Evolutionary conservation across 2,797 vertebrate species (phyloP), one percentile per base, ranked within the genome.

Genomic region (Lophura swinhoii): DNA sequence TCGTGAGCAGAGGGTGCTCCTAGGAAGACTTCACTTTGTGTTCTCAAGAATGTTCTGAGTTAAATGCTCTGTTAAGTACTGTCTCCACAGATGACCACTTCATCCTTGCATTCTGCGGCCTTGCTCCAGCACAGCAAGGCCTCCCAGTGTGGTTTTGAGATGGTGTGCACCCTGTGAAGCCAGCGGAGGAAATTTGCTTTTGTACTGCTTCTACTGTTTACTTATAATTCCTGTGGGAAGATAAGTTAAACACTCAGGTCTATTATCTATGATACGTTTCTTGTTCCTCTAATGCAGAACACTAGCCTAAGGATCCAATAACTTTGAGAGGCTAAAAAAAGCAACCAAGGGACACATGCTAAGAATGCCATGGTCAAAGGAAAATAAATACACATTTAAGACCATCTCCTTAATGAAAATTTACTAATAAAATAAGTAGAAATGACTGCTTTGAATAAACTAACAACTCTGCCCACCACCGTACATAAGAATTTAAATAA

Each of bases 341-440:
- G 29, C 67, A 84, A 14, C 55, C 18, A 56, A 33, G 43, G 18
- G 7, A 62, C 41, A 41, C 4, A 6, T 4, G 2, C 49, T 84
- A 31, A 26, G 26, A 94, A 73, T 84, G 23, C 13, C 1, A 1
- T 35, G 60, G 44, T 87, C 60, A 87, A 64, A 71, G 26, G 41
- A 24, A 93, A 94, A 87, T 83, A 87, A 94, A 64, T 41, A 68
- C 77, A 68, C 7, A 10, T 84, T 55, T 86, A 83, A 89, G 72
- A 79, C 51, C 0, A 73, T 81, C 69, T 90, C 12, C 10, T 68
- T 95, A 91, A 90, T 90, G 63, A 93, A 55, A 26, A 75, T 94
- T 93, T 94, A 71, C 68, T 82, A 86, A 72, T 66, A 71, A 80
- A 84, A 87, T 37, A 70, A 87, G 39, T 29, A 72, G 68, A 46